Percentiles rank a stretch among this genome's conserved stretches.
These are phyloP conservation scores for Lytechinus pictus DNA, from an alignment of 35 echinoderm and acorn worm genomes.

Conservation along the genomic window DNA sequence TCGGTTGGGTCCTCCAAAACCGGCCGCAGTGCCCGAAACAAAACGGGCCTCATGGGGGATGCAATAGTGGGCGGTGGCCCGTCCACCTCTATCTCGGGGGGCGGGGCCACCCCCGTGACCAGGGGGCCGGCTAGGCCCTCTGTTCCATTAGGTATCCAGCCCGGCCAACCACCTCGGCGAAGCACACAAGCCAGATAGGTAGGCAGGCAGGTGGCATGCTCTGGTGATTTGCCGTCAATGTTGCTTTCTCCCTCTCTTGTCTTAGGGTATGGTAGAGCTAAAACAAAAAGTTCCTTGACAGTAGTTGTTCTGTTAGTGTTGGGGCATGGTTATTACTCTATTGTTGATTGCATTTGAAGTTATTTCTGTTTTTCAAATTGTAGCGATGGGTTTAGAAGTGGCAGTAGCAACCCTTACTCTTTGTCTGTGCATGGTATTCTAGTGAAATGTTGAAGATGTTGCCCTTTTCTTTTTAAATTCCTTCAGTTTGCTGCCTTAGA, in stretches of 20 bases:
- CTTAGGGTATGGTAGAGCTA: neutral
- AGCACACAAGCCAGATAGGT: conserved; percentile 55
- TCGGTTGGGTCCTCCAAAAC: conserved; percentile 45
- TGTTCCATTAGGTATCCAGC: conserved; percentile 35
- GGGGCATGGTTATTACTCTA: neutral
- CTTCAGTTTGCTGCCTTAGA: neutral
- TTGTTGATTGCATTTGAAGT: neutral
- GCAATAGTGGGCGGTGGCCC: conserved; percentile 14
- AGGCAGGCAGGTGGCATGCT: conserved; percentile 42
- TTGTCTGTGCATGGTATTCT: neutral
- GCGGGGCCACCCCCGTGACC: conserved; percentile 31
- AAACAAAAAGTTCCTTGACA: neutral
- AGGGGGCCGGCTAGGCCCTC: conserved; percentile 24
- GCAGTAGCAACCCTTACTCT: neutral
- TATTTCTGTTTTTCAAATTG: neutral
- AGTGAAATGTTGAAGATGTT: neutral
- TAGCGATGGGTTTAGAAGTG: neutral
- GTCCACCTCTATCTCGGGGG: conserved; percentile 39
- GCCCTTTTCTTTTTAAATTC: neutral
- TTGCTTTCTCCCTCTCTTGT: conserved; percentile 7
- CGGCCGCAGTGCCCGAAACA: conserved; percentile 38
- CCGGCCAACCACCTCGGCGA: conserved; percentile 38
- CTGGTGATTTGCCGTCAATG: conserved; percentile 9
- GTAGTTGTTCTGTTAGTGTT: neutral
- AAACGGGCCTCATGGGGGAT: conserved; percentile 14